A percentile compares a stretch with the other conserved stretches of the same genome.
phyloP scores from a whole-genome alignment of 2,888 invertebrate species.

The Polymixis flavicincta region DNA sequence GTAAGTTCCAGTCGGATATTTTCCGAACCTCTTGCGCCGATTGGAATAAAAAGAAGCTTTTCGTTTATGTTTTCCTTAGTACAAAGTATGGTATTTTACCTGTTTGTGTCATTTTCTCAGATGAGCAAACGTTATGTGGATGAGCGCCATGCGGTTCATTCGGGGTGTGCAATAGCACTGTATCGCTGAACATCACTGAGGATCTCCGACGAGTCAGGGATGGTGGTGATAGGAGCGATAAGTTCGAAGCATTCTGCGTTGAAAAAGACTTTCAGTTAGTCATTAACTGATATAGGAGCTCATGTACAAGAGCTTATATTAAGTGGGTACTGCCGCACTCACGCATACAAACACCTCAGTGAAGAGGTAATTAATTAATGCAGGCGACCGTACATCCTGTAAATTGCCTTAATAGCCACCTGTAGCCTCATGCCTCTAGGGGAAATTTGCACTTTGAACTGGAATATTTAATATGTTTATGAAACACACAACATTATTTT shows the following conservation, averaged over 20 bases:
- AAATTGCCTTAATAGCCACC: constrained; percentile 36
- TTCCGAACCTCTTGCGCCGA: not conserved
- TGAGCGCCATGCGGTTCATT: constrained; percentile 80
- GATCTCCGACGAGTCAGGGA: constrained; percentile 94
- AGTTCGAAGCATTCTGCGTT: constrained; percentile 92
- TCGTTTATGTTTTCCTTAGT: not conserved
- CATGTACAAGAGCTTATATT: not conserved
- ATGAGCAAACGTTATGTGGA: constrained; percentile 92
- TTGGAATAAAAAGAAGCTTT: not conserved
- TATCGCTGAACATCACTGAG: constrained; percentile 97
- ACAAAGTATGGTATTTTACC: constrained; percentile 79
- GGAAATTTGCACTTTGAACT: constrained; percentile 32
- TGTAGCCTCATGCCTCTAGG: constrained; percentile 31
- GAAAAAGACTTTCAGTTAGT: not conserved
- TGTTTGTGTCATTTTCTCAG: constrained; percentile 97
- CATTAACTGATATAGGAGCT: not conserved
- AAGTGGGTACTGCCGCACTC: constrained; percentile 17
- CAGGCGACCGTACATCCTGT: constrained; percentile 30
- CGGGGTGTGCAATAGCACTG: constrained; percentile 93
- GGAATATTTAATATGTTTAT: constrained; percentile 1
- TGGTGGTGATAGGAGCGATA: constrained; percentile 94
- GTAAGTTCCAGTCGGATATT: too few relatives aligned
- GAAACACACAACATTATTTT: not conserved
- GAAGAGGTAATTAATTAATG: constrained; percentile 48
- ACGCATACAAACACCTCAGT: constrained; percentile 26